These are phyloP conservation scores for Stenolophus ochropezus DNA, from an alignment of 2,888 invertebrate species.

Conservation along the genomic window DNA sequence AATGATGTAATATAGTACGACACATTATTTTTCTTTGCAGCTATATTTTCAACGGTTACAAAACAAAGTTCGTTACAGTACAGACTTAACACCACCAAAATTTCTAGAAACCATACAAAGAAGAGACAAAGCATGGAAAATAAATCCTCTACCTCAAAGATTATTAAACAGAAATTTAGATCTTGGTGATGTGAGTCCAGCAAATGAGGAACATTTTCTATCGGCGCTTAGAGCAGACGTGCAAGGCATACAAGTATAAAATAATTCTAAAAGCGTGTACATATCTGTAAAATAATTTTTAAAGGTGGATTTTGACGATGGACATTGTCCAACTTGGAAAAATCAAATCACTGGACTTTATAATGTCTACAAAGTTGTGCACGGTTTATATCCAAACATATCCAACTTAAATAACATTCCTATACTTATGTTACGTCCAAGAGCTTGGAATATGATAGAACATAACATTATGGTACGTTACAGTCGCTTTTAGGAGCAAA, in stretches of 20 bases:
- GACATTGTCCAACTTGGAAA: constrained; percentile 83
- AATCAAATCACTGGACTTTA: constrained; percentile 80
- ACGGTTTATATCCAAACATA: constrained; percentile 74
- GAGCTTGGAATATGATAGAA: constrained; percentile 86
- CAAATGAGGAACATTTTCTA: constrained; percentile 76
- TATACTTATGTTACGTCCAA: constrained; percentile 80
- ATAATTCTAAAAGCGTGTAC: not conserved
- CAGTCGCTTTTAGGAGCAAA: not conserved
- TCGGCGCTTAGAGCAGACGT: constrained; percentile 76
- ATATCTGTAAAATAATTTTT: constrained; percentile 38
- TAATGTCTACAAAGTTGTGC: constrained; percentile 77
- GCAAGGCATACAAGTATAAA: constrained; percentile 76
- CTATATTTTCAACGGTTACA: constrained; percentile 69
- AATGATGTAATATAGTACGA: constrained; percentile 33
- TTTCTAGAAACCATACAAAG: constrained; percentile 73
- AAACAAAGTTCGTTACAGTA: constrained; percentile 70
- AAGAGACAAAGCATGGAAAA: constrained; percentile 76
- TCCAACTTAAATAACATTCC: constrained; percentile 77
- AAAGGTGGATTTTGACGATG: constrained; percentile 81
- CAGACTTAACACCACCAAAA: constrained; percentile 68
- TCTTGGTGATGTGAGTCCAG: constrained; percentile 80
- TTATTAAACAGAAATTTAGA: constrained; percentile 78
- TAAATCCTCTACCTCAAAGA: constrained; percentile 76
- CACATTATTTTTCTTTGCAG: constrained; percentile 58
- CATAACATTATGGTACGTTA: constrained; percentile 76